phyloP scores from a whole-genome alignment of 2,888 invertebrate genomes.

The Phoenoteleia sp. region DNA sequence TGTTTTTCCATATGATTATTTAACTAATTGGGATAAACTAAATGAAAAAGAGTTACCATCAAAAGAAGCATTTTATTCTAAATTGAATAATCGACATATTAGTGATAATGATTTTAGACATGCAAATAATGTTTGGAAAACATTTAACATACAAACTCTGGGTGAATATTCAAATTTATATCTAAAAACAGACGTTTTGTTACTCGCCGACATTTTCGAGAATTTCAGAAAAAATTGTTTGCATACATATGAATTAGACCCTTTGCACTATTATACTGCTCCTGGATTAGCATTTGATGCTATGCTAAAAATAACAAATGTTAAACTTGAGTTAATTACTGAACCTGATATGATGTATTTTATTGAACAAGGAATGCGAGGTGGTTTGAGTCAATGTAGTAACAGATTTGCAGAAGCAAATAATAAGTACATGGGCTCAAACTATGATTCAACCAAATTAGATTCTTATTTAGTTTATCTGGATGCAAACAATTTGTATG shows the following conservation, averaged over 20 bases:
- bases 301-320: conserved; percentile 1
- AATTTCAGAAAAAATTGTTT: background rate
- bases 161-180: conserved; percentile 22
- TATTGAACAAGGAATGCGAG: background rate
- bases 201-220: conserved; percentile 14
- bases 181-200: too few species aligned
- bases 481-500: conserved; percentile 12
- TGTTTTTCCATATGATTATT: conserved; percentile 29
- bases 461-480: background rate
- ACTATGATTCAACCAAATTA: background rate
- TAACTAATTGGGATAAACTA: conserved; percentile 7
- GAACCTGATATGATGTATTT: background rate
- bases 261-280: background rate
- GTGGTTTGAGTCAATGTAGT: background rate
- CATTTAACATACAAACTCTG: background rate
- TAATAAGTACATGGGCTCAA: conserved; percentile 1
- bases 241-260: background rate
- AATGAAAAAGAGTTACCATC: conserved; percentile 2
- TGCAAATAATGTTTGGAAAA: conserved; percentile 12
- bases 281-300: too few species aligned
- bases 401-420: conserved; percentile 16
- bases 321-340: background rate
- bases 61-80: too few species aligned
- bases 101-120: background rate
- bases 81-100: too few species aligned